Evolutionary conservation across 2,888 invertebrate species (phyloP).

Genomic region (Drosophila birchii): DNA sequence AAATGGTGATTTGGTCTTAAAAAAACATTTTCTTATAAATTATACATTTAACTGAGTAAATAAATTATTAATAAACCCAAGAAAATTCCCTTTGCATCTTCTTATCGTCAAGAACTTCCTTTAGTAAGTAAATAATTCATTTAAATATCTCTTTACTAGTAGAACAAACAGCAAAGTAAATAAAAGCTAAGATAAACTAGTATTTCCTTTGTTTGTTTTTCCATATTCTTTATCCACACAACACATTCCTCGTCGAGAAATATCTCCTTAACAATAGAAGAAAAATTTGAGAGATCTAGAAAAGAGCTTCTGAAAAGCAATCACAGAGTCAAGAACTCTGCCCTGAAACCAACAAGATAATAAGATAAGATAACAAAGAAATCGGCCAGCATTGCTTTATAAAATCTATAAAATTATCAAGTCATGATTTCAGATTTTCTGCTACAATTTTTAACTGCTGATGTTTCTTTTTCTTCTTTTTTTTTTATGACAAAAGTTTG

Average conservation of each 20-base stretch:
- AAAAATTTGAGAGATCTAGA: not conserved
- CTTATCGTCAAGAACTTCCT: not conserved
- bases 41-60: not conserved
- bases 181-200: not conserved
- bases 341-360: slow-evolving; percentile 4
- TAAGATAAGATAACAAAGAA: slow-evolving; percentile 23
- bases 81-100: not conserved
- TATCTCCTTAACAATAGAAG: not conserved
- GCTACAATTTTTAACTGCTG: slow-evolving; percentile 6
- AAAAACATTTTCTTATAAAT: not conserved
- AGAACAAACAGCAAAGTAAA: not conserved
- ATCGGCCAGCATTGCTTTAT: not conserved
- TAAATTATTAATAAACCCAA: not conserved
- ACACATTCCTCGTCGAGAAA: not conserved
- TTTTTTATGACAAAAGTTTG: slow-evolving; percentile 57
- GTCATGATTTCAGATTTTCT: slow-evolving; percentile 1
- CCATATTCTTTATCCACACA: not conserved
- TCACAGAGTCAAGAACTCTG: slow-evolving; percentile 8
- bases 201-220: not conserved
- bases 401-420: slow-evolving; percentile 8
- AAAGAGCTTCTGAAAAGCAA: not conserved
- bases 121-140: not conserved
- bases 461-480: not conserved
- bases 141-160: not conserved
- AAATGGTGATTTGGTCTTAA: not conserved